Evolutionary conservation across 2,113 vertebrate genomes (phyloP), one percentile per base, ranked within the genome.

Genomic region (Phrynosoma blainvillii): DNA sequence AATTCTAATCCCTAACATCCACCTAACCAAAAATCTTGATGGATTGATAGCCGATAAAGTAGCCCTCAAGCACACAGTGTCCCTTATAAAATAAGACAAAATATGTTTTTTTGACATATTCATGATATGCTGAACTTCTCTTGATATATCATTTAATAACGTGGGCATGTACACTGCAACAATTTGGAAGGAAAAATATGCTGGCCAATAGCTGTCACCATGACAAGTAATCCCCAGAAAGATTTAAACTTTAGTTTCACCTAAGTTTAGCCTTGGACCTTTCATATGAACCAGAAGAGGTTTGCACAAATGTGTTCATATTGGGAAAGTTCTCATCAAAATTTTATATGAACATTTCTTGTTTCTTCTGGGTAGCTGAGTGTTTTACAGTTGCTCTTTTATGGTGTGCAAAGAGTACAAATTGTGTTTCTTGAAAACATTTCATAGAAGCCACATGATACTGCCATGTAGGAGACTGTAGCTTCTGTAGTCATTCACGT

Each of bases 321-420:
- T 79, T 9, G 16, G 66, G 40, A 81, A 81, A 47, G 54, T 85
- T 52, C 56, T 89, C 30, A 89, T 80, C 52, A 85, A 62, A 89
- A 81, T 81, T 81, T 56, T 66, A 80, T 54, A 81, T 85, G 52
- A 54, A 65, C 68, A 66, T 89, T 80, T 85, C 70, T 74, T 75
- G 40, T 85, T 23, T 84, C 82, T 73, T 68, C 18, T 7, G 21
- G 76, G 27, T 30, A 66, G 68, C 16, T 74, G 32, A 21, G 11
- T 36, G 59, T 75, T 85, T 79, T 81, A 80, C 47, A 36, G 42
- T 52, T 81, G 68, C 9, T 81, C 68, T 85, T 75, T 66, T 40
- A 21, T 85, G 9, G 70, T 89, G 42, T 66, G 59, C 16, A 30
- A 65, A 74, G 62, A 85, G 40, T 85, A 75, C n/a, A 75, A 89